Base-by-base conservation (phyloP, 1,140 invertebrate species). In the Chymomyza costata region DNA sequence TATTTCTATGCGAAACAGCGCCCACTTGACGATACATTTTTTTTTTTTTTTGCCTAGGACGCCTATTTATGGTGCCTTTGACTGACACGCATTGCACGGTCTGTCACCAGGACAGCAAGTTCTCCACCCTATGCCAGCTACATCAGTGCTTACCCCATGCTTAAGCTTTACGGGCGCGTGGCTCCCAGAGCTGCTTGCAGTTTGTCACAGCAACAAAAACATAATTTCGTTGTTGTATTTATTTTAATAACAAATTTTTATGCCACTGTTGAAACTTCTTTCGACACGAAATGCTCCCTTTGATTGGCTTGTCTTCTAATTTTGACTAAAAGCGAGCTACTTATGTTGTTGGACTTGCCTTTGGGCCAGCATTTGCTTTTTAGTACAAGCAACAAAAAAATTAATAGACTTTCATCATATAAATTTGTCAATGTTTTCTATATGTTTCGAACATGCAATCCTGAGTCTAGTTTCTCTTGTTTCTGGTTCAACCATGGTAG, bases 41-140 rank as follows among this genome's bases (percentile, higher is more conserved):
- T 38, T 43, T 19, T 43, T 39, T 38, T 13, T 6, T 11, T 18
- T 28, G 41, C n/a, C n/a, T n/a, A n/a, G n/a, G n/a, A n/a, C n/a
- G n/a, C 54, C 32, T 34, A 52, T 39, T 43, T 52, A 45, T 35
- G 35, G n/a, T 15, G 35, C 40, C 30, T 13, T 17, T n/a, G 31
- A 19, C 44, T 25, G 39, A 55, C 67, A 84, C 76, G 82, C 82
- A 83, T 84, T 78, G 68, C 66, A 84, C 82, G 34, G 82, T 80
- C 74, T 84, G 82, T 84, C 78, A 84, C 82, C 82, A 76, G 59
- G 71, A 66, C 66, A 78, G 70, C 70, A 52, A 76, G 45, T 65
- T 56, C 48, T 51, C 49, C 48, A 37, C 35, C 28, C 57, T n/a
- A n/a, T n/a, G n/a, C n/a, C n/a, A n/a, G n/a, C n/a, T n/a, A n/a